Conservation (phyloP, 1,140 invertebrate species). For the Sitophilus oryzae region DNA sequence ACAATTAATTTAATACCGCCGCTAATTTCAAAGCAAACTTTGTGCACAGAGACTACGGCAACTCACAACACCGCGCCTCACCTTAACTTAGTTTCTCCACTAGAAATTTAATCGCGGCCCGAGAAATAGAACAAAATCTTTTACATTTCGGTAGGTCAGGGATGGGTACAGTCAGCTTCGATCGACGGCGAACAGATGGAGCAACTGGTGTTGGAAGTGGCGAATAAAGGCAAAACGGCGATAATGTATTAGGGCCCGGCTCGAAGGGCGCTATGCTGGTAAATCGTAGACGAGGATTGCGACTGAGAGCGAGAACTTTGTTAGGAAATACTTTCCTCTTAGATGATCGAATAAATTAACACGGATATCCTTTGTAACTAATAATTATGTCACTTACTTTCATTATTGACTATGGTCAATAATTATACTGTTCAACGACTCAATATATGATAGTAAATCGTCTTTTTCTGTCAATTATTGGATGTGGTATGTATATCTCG, state of each 20-base stretch:
- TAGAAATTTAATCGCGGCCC: neutral
- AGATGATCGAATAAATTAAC: too few species aligned
- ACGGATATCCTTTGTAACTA: too few species aligned
- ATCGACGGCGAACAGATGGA: constrained; percentile 8
- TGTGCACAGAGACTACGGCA: neutral
- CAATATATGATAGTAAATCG: too few species aligned
- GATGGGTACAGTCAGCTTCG: constrained; percentile 5
- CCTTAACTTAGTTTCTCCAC: neutral
- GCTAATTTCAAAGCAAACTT: too few species aligned
- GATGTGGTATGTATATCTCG: too few species aligned
- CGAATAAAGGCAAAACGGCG: neutral
- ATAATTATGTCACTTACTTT: too few species aligned
- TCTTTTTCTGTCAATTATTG: too few species aligned
- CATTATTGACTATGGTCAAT: too few species aligned
- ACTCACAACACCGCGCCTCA: neutral
- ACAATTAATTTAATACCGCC: too few species aligned
- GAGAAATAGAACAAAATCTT: constrained; percentile 4
- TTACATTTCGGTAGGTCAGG: constrained; percentile 13
- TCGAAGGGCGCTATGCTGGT: neutral
- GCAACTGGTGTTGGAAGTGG: constrained; percentile 9
- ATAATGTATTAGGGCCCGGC: constrained; percentile 7
- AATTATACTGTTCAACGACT: too few species aligned
- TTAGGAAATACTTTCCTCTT: too few species aligned
- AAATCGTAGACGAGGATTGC: constrained; percentile 1
- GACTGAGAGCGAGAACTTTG: neutral